Conservation (phyloP, 1,140 invertebrate genomes). For the Magallana ariakensis region DNA sequence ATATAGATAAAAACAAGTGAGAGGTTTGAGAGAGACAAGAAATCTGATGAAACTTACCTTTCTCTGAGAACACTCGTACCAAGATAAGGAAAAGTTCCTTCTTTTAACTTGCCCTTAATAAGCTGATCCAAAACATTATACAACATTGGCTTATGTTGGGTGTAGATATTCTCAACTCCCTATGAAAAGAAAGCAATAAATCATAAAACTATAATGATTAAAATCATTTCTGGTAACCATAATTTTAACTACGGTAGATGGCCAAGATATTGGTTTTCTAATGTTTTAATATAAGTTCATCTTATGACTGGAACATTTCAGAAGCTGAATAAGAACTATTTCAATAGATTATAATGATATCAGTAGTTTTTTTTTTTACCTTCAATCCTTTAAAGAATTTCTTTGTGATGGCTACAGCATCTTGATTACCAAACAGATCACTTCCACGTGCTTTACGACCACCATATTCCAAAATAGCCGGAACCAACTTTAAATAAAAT, state of each 20-base stretch:
- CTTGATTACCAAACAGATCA: slow-evolving; percentile 90
- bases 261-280: no score
- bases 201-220: no score
- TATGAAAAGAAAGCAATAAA: slow-evolving; percentile 72
- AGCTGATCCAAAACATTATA: slow-evolving; percentile 93
- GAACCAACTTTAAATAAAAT: slow-evolving; percentile 83
- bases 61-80: slow-evolving; percentile 81
- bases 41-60: slow-evolving; percentile 68
- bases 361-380: slow-evolving; percentile 80
- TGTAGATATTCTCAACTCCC: slow-evolving; percentile 98
- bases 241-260: no score
- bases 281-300: no score
- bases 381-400: slow-evolving; percentile 95
- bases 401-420: slow-evolving; percentile 89
- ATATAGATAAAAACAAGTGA: no score
- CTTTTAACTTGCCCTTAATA: slow-evolving; percentile 91
- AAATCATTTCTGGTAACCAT: no score
- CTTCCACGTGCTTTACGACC: slow-evolving; percentile 88
- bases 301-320: no score
- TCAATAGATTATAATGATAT: no score
- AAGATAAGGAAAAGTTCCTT: slow-evolving; percentile 90
- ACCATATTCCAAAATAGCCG: slow-evolving; percentile 89
- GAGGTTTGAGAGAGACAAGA: no score
- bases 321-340: no score
- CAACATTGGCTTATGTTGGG: slow-evolving; percentile 94